A percentile compares a stretch with the other conserved stretches of the same genome.
Conservation (phyloP, 2,113 vertebrate species). For the Gnathonemus echidnorhynchus region DNA sequence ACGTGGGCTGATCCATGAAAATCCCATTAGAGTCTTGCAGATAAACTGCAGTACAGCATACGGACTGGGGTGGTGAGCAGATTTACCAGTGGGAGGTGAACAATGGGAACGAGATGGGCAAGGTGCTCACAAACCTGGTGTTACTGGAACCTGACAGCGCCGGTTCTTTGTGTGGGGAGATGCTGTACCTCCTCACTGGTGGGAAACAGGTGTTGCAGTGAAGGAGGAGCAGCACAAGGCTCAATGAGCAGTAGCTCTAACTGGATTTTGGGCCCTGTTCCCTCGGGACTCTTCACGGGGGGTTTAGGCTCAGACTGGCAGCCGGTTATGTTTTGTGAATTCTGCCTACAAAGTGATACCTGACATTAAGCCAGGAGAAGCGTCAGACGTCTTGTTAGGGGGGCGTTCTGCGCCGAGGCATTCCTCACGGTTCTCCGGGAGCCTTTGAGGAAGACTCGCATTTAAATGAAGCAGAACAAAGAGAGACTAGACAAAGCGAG, state of each 20-base stretch:
- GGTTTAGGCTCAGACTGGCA: background rate
- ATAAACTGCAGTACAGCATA: conserved; percentile 54
- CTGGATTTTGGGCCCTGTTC: background rate
- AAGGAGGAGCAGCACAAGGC: background rate
- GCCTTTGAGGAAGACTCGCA: background rate
- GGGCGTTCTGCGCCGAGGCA: background rate
- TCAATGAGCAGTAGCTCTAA: background rate
- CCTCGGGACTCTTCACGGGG: background rate
- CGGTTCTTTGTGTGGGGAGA: background rate
- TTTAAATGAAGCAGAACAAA: conserved; percentile 1
- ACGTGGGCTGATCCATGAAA: conserved; percentile 58
- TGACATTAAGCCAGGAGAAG: background rate
- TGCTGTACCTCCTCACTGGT: background rate
- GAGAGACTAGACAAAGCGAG: background rate
- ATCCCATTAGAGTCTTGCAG: conserved; percentile 59
- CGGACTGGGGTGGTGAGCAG: conserved; percentile 31
- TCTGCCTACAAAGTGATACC: background rate
- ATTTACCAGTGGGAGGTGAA: conserved; percentile 9
- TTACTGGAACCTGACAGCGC: background rate
- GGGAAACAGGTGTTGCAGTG: background rate
- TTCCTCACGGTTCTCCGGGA: background rate
- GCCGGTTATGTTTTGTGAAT: background rate
- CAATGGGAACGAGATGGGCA: background rate
- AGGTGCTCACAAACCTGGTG: background rate
- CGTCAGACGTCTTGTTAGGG: background rate